phyloP scores from a whole-genome alignment of 2,113 vertebrate genomes.

The Centropus unirufus region DNA sequence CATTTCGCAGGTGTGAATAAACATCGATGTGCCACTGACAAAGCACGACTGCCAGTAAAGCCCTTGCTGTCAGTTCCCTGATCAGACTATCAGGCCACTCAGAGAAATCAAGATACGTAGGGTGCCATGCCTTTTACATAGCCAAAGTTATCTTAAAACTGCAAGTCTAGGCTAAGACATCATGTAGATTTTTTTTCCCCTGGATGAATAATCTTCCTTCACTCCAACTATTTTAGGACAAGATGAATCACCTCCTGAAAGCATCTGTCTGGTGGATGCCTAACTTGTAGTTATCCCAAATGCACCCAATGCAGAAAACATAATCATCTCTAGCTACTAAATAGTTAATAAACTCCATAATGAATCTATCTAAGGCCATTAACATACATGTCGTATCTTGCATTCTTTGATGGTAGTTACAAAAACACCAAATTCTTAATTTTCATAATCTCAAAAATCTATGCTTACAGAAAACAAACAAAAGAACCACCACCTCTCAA shows the following conservation, averaged over 20 bases:
- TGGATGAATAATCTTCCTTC: conserved; percentile 13
- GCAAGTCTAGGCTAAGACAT: conserved; percentile 14
- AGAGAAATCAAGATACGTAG: not conserved
- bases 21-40: not conserved
- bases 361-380: not conserved
- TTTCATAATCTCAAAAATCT: conserved; percentile 1
- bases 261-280: not conserved
- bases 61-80: not conserved
- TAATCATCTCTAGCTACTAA: not conserved
- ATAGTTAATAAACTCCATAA: not conserved
- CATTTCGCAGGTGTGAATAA: not conserved
- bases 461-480: not conserved
- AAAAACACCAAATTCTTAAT: not conserved
- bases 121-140: not conserved
- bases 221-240: not conserved
- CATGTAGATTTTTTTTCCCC: not conserved
- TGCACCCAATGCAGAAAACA: not conserved
- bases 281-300: conserved; percentile 9
- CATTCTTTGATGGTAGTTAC: not conserved
- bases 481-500: not conserved
- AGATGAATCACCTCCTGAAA: conserved; percentile 54
- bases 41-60: not conserved
- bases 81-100: not conserved
- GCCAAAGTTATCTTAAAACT: not conserved
- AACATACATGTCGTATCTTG: not conserved